Evolutionary conservation across 2,797 vertebrate genomes (phyloP).

Genomic region (Acanthiza pusilla): DNA sequence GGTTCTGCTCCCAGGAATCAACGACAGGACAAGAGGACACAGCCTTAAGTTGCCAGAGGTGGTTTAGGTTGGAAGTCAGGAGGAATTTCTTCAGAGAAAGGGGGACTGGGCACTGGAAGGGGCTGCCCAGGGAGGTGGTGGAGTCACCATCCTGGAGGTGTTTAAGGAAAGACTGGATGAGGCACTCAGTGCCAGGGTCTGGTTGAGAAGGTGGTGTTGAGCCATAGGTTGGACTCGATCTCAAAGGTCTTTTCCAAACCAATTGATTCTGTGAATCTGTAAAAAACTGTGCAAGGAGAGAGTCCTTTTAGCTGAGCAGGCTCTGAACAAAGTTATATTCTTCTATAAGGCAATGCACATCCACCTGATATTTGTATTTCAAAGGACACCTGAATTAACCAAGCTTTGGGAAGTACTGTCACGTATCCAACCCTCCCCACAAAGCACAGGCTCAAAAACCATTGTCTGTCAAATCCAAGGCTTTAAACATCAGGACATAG

Average conservation of each 20-base stretch:
- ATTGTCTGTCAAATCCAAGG: not conserved
- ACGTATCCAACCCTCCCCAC: not conserved
- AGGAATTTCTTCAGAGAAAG: not conserved
- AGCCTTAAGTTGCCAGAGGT: not conserved
- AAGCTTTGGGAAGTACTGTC: not conserved
- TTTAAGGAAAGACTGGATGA: not conserved
- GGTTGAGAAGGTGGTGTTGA: not conserved
- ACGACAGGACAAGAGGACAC: not conserved
- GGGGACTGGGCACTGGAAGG: fast-evolving
- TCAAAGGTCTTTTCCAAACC: not conserved
- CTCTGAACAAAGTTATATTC: not conserved
- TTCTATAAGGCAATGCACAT: not conserved
- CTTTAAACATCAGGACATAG: not conserved
- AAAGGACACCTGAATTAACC: not conserved
- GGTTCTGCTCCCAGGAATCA: not conserved
- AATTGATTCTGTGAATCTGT: not conserved
- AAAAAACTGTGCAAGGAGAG: not conserved
- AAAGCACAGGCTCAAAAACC: not conserved
- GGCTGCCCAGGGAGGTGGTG: not conserved
- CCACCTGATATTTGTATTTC: not conserved
- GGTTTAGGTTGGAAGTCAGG: not conserved
- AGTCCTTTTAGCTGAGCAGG: not conserved
- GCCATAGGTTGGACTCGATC: fast-evolving
- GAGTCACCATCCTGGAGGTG: not conserved
- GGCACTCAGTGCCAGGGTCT: not conserved